These are phyloP conservation scores for Solenodon paradoxus DNA, from an alignment of 2,113 vertebrate genomes.

Conservation along the genomic window DNA sequence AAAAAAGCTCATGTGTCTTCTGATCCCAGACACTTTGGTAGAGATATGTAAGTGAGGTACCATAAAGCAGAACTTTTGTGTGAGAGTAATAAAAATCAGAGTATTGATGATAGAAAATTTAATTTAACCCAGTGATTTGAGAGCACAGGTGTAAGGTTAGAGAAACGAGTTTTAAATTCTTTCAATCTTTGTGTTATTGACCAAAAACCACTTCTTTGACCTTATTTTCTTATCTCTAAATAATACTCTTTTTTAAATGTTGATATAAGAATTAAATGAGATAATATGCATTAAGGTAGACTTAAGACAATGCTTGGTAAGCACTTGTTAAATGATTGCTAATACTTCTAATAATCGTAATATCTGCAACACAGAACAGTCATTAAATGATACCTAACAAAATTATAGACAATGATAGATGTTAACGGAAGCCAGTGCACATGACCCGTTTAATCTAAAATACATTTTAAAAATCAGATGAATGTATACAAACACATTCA, in stretches of 20 bases:
- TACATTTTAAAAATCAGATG: background rate
- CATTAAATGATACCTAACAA: background rate
- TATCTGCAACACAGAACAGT: background rate
- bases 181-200: background rate
- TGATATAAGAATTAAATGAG: background rate
- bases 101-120: background rate
- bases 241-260: background rate
- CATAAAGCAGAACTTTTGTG: background rate
- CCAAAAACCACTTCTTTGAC: background rate
- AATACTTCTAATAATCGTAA: background rate
- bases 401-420: background rate
- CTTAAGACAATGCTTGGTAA: background rate
- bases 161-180: background rate
- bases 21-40: background rate
- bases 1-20: no score
- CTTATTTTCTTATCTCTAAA: background rate
- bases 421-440: background rate
- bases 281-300: background rate
- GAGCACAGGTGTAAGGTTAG: background rate
- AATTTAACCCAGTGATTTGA: background rate
- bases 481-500: background rate
- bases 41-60: background rate
- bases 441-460: background rate
- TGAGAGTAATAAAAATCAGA: background rate
- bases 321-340: background rate